These are phyloP conservation scores for Eulemur rubriventer DNA, from an alignment of 2,797 vertebrate species.

Conservation along the genomic window DNA sequence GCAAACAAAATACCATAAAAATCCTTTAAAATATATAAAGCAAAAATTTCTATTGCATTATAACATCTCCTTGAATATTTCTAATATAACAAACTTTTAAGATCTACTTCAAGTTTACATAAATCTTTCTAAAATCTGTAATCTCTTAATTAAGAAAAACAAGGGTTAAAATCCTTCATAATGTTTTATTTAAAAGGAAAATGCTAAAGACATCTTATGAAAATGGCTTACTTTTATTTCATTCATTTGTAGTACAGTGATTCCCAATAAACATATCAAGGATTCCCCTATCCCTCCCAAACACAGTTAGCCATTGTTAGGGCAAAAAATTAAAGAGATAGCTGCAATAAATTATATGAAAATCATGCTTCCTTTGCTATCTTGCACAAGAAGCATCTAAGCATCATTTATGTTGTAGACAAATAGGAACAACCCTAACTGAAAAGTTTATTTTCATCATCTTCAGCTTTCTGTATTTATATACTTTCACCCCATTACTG, in stretches of 20 bases:
- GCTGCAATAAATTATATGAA: neutral
- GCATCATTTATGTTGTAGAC: neutral
- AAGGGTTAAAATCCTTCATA: neutral
- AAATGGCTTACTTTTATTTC: neutral
- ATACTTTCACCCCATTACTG: neutral
- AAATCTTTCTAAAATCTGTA: constrained; percentile 10
- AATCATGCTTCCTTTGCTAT: neutral
- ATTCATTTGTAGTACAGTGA: neutral
- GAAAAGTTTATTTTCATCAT: neutral
- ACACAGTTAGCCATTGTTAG: neutral
- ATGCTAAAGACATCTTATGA: neutral
- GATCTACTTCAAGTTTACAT: constrained; percentile 11
- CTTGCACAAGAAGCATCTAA: neutral
- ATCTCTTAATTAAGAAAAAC: constrained; percentile 48
- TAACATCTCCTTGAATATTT: constrained; percentile 4
- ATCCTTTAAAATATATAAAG: constrained; percentile 6
- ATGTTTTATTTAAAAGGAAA: constrained; percentile 31
- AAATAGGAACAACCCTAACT: neutral
- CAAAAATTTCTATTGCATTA: neutral
- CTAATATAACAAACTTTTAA: constrained; percentile 33
- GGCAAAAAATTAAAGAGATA: neutral
- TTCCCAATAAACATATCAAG: neutral
- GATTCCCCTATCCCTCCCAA: neutral
- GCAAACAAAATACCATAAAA: constrained; percentile 44
- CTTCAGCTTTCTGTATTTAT: neutral